These are phyloP conservation scores for Aspiorhynchus laticeps DNA, from an alignment of 2,113 vertebrate species.

Conservation along the genomic window DNA sequence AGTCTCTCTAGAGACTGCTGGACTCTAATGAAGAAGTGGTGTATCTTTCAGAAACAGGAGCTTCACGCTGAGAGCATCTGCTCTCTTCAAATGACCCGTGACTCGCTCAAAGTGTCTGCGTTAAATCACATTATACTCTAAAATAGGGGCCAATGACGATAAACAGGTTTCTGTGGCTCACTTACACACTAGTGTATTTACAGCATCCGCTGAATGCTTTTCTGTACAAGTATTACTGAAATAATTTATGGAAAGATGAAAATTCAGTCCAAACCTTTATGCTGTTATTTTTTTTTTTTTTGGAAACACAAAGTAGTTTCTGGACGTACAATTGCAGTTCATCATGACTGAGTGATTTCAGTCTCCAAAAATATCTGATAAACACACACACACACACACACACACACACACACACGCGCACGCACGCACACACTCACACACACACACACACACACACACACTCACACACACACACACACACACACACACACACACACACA, in stretches of 20 bases:
- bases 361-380: neutral
- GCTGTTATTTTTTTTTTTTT: no score
- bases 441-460: no score
- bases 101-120: neutral
- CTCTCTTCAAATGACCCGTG: neutral
- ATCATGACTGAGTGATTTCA: neutral
- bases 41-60: neutral
- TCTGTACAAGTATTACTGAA: neutral
- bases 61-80: neutral
- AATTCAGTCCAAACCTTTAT: neutral
- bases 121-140: neutral
- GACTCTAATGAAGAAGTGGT: slow-evolving; percentile 26
- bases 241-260: neutral
- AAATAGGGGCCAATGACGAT: neutral
- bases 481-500: no score
- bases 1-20: slow-evolving; percentile 22
- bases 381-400: neutral
- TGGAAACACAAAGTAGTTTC: neutral
- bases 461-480: no score
- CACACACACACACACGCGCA: no score
- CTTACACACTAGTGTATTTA: neutral
- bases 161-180: neutral
- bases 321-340: neutral
- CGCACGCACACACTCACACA: no score
- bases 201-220: neutral